A percentile compares a stretch with the other conserved stretches of the same genome.
phyloP scores from a whole-genome alignment of 2,113 vertebrate genomes.

The Platanista minor region DNA sequence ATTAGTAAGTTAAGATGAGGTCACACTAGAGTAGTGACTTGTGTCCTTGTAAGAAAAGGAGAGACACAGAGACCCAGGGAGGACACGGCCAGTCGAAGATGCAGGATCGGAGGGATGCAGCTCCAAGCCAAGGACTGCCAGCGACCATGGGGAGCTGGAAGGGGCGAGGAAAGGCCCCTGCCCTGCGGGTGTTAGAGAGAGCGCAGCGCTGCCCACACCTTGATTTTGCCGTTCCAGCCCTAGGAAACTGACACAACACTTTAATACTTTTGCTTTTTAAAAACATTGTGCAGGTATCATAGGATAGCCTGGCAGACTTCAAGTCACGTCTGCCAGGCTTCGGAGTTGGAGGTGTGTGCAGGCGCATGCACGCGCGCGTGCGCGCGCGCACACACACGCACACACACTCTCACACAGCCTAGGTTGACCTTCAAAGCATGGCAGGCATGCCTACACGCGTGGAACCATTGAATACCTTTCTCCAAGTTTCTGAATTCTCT shows the following conservation, averaged over 20 bases:
- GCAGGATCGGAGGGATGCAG: rapidly evolving
- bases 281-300: neutral
- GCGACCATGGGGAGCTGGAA: rapidly evolving
- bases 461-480: neutral
- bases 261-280: too few species aligned
- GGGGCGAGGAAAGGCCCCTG: neutral
- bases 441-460: rapidly evolving
- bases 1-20: neutral
- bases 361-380: rapidly evolving
- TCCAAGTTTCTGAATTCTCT: neutral
- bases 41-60: neutral
- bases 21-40: too few species aligned
- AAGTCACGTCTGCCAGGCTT: too few species aligned
- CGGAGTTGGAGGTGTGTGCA: too few species aligned
- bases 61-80: neutral
- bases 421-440: rapidly evolving
- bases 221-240: neutral
- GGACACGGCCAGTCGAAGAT: rapidly evolving
- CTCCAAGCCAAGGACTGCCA: rapidly evolving
- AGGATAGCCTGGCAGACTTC: neutral
- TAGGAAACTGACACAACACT: too few species aligned
- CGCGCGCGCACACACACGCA: too few species aligned
- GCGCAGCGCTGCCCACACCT: neutral
- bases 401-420: too few species aligned
- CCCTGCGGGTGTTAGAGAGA: rapidly evolving